Evolutionary conservation across 2,888 invertebrate genomes (phyloP).

Genomic region (Cheilosia variabilis): DNA sequence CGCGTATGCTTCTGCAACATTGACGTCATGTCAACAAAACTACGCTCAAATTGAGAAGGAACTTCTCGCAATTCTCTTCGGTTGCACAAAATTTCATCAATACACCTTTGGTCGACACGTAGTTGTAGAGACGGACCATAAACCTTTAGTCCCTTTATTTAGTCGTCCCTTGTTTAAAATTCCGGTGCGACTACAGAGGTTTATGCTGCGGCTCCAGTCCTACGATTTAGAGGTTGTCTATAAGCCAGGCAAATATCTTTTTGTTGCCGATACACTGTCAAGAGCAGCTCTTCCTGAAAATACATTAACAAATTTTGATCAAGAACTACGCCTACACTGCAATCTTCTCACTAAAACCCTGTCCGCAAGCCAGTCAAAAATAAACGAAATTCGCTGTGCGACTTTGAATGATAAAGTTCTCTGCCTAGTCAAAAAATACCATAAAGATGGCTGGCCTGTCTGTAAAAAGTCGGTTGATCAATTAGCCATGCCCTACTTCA

Average conservation of each 20-base stretch:
- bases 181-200: no score
- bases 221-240: slow-evolving; percentile 53
- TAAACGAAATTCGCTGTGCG: slow-evolving; percentile 9
- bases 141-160: slow-evolving; percentile 1
- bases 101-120: slow-evolving; percentile 59
- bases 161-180: no score
- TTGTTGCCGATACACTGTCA: slow-evolving; percentile 83
- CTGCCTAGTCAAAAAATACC: slow-evolving; percentile 1
- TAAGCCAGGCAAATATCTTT: slow-evolving; percentile 63
- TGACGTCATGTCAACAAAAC: slow-evolving; percentile 29
- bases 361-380: neutral
- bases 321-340: slow-evolving; percentile 33
- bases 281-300: slow-evolving; percentile 80
- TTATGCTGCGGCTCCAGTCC: no score
- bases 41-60: slow-evolving; percentile 76
- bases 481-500: slow-evolving; percentile 29
- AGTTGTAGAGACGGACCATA: slow-evolving; percentile 56
- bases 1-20: slow-evolving; percentile 57
- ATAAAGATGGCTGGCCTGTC: slow-evolving; percentile 21
- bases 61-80: slow-evolving; percentile 69
- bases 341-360: slow-evolving; percentile 7
- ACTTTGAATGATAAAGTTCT: slow-evolving; percentile 3
- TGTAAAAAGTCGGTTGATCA: neutral
- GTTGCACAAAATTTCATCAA: slow-evolving; percentile 30
- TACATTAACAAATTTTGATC: slow-evolving; percentile 13